Conservation (phyloP, 2,888 invertebrate genomes). For the Sylvicola cinctus region DNA sequence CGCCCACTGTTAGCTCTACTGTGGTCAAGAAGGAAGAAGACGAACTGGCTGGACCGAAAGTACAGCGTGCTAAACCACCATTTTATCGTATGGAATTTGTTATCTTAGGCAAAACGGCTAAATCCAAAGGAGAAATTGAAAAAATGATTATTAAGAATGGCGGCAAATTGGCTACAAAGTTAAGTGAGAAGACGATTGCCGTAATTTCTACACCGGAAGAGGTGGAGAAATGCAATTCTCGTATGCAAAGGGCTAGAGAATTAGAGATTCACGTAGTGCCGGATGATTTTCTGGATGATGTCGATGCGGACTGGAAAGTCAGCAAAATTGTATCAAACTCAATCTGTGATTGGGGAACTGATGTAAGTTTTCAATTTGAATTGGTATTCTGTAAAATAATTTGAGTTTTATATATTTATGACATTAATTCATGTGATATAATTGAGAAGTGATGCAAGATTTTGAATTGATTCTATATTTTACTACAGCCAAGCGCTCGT, state of each 20-base stretch:
- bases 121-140: slow-evolving; percentile 40
- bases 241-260: slow-evolving; percentile 42
- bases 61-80: slow-evolving; percentile 41
- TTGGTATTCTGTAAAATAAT: too few relatives aligned
- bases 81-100: slow-evolving; percentile 62
- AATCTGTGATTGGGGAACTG: slow-evolving; percentile 68
- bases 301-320: slow-evolving; percentile 32
- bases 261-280: slow-evolving; percentile 64
- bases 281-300: slow-evolving; percentile 48
- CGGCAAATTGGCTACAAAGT: slow-evolving; percentile 45
- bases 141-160: slow-evolving; percentile 51
- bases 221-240: slow-evolving; percentile 40
- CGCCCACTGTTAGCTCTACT: slow-evolving; percentile 24
- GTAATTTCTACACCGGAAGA: slow-evolving; percentile 51
- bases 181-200: slow-evolving; percentile 45
- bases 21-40: slow-evolving; percentile 31
- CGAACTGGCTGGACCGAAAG: slow-evolving; percentile 30
- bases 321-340: slow-evolving; percentile 48
- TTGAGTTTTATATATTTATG: too few relatives aligned
- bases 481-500: slow-evolving; percentile 25
- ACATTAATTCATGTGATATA: too few relatives aligned
- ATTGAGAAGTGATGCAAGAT: not conserved
- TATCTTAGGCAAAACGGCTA: slow-evolving; percentile 34
- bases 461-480: slow-evolving; percentile 5
- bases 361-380: slow-evolving; percentile 31